phyloP scores from a whole-genome alignment of 2,888 invertebrate species.

The Leptopterna dolabrata region DNA sequence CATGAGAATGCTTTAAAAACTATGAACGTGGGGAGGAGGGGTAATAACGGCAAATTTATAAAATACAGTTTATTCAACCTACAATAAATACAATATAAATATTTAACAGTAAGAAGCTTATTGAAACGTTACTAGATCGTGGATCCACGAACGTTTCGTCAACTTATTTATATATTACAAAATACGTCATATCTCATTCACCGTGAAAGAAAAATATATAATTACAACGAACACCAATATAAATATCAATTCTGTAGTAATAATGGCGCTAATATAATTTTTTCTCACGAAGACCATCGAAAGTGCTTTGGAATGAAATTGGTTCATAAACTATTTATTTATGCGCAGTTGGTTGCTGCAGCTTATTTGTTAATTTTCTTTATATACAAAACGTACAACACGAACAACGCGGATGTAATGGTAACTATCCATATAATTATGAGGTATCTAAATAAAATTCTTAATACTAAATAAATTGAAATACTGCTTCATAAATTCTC shows the following conservation, averaged over 20 bases:
- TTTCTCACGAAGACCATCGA: slow-evolving; percentile 8
- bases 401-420: not conserved
- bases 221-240: slow-evolving; percentile 25
- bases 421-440: not conserved
- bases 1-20: no score
- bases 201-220: slow-evolving; percentile 20
- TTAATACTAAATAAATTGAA: not conserved
- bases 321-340: not conserved
- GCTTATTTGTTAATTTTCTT: not conserved
- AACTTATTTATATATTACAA: slow-evolving; percentile 26
- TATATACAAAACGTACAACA: not conserved
- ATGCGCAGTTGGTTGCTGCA: not conserved
- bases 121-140: not conserved
- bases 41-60: not conserved
- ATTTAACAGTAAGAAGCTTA: slow-evolving; percentile 39
- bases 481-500: not conserved
- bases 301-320: not conserved
- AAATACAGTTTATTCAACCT: slow-evolving; percentile 48
- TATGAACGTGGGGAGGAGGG: no score
- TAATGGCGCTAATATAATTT: not conserved
- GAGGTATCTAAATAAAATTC: not conserved
- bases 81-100: slow-evolving; percentile 46
- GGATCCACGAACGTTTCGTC: not conserved
- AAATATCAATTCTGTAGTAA: slow-evolving; percentile 23
- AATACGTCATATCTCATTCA: slow-evolving; percentile 22